Evolutionary conservation across 2,888 invertebrate genomes (phyloP).

Genomic region (Drosophila histrio): DNA sequence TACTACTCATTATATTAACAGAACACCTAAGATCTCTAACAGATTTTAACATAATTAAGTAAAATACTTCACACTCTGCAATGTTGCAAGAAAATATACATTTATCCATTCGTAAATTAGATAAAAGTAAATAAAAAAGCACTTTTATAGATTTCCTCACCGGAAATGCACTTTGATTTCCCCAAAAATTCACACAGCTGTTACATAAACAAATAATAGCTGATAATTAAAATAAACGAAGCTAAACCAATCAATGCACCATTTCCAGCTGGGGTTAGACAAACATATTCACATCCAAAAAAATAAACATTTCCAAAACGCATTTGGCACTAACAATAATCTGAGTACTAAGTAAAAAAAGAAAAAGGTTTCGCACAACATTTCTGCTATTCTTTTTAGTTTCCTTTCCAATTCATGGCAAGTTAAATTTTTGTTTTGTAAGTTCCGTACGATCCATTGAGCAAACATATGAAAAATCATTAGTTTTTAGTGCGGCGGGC

Average conservation of each 20-base stretch:
- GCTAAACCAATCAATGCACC: slow-evolving; percentile 5
- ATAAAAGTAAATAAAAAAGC: too few species aligned
- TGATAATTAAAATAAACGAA: slow-evolving; percentile 40
- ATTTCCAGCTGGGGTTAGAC: slow-evolving; percentile 3
- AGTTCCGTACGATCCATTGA: slow-evolving; percentile 65
- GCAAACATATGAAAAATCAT: slow-evolving; percentile 79
- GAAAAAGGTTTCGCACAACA: slow-evolving; percentile 14
- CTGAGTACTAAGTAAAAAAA: slow-evolving; percentile 9
- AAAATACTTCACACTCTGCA: too few species aligned
- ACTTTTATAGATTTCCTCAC: neutral
- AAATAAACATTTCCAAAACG: slow-evolving; percentile 4
- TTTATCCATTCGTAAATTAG: too few species aligned
- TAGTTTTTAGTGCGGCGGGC: slow-evolving; percentile 78
- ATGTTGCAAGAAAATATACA: too few species aligned
- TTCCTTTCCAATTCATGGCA: slow-evolving; percentile 28
- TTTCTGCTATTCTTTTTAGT: slow-evolving; percentile 4
- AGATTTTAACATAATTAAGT: too few species aligned
- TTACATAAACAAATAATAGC: neutral
- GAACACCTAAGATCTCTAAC: too few species aligned
- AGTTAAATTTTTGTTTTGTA: slow-evolving; percentile 31
- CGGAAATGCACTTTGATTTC: neutral
- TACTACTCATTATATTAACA: too few species aligned
- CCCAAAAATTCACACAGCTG: slow-evolving; percentile 19
- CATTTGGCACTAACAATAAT: slow-evolving; percentile 15
- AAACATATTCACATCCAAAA: neutral